These are phyloP conservation scores for Eristalis pertinax DNA, from an alignment of 2,888 invertebrate species.

Conservation along the genomic window DNA sequence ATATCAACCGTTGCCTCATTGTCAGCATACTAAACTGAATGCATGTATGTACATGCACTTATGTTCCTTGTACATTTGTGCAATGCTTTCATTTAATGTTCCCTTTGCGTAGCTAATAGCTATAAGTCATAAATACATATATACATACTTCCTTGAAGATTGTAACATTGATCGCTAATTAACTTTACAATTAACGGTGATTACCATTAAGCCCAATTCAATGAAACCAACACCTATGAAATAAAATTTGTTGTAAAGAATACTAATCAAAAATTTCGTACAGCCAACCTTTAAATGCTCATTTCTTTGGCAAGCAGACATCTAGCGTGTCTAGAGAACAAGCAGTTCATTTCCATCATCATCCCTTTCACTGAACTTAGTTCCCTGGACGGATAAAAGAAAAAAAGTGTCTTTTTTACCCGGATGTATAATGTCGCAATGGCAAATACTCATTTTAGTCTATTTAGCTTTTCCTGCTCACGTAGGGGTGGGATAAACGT, in stretches of 20 bases:
- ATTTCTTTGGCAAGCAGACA: conserved; percentile 7
- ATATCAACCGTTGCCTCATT: no score
- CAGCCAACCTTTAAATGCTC: conserved; percentile 37
- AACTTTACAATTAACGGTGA: conserved; percentile 4
- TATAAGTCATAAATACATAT: no score
- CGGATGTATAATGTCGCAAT: conserved; percentile 72
- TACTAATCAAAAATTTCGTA: conserved; percentile 45
- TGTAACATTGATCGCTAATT: no score
- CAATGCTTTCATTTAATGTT: no score
- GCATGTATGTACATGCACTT: no score
- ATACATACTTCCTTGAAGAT: no score
- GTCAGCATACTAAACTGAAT: no score
- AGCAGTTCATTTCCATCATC: conserved; percentile 3
- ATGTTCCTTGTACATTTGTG: no score
- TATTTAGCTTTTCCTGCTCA: conserved; percentile 52
- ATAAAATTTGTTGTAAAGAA: conserved; percentile 35
- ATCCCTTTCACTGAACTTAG: conserved; percentile 1
- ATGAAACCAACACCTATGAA: conserved; percentile 43
- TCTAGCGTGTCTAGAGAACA: not conserved
- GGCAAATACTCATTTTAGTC: conserved; percentile 68
- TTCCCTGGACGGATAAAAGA: conserved; percentile 22
- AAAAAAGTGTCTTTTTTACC: conserved; percentile 69
- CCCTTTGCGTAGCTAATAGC: no score
- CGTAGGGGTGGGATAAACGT: conserved; percentile 31
- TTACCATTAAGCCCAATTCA: conserved; percentile 12